Base-by-base conservation (phyloP, 2,797 vertebrate genomes). In the Echiichthys vipera region DNA sequence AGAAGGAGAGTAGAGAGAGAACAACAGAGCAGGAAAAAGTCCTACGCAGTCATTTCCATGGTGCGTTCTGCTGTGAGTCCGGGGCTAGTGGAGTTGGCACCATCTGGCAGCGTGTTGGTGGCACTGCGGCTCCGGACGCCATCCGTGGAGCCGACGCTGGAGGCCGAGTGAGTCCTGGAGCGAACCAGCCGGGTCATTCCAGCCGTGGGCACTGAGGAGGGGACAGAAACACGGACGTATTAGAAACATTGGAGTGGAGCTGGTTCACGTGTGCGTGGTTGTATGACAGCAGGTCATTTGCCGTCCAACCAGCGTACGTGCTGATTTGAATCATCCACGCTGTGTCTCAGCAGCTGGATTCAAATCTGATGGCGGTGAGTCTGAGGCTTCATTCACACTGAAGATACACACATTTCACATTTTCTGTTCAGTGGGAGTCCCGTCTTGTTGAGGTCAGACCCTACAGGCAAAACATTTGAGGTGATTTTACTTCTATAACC, bases 161-260 rank as follows among this genome's bases (percentile, higher is more conserved):
- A 97, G 53, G 96, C 94, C 0, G 97, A 98, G 87, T 97, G 96
- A 51, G 96, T 97, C 59, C 97, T 95, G 72, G 97, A 96, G 66
- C 97, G 96, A 50, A 94, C 93, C 83, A 98, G 91, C 45, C 97
- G 94, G 57, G 97, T 97, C 97, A 99, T 97, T 32, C 95, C 95
- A 11, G 93, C 97, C 9, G 96, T 95, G 37, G 97, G 96, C 95
- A 99, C 97, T 97, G 71, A 1, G 11, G 66, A 57, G 2, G 4
- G 9, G 22, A 30, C 68, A 80, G 57, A 65, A 63, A 62, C 7
- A 37, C 3, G n/a, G 18, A 3, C 0, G 30, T 0, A 3, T 73
- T 7, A 73, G 30, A 13, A 2, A n/a, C 5, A 42, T 43, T n/a
- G 2, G 0, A 2, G 13, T 36, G 55, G 15, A 20, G 47, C 4